phyloP scores from a whole-genome alignment of 2,113 vertebrate genomes.

The Dasyornis broadbenti region DNA sequence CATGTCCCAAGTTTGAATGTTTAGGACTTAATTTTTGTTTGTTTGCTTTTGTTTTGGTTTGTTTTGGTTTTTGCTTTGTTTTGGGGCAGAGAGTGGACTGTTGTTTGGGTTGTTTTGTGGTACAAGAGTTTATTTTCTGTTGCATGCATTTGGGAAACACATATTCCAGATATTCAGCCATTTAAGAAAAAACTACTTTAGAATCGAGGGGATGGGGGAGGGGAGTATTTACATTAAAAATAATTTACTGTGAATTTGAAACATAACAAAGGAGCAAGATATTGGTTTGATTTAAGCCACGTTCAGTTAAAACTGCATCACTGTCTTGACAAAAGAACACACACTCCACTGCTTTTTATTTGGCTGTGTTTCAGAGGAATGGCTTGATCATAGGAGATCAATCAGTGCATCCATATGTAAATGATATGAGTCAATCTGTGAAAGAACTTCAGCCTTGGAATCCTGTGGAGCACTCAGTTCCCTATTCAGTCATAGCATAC shows the following conservation, averaged over 20 bases:
- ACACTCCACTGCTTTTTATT: not conserved
- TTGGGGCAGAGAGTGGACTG: not conserved
- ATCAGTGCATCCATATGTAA: not conserved
- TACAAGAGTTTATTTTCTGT: not conserved
- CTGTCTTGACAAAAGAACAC: not conserved
- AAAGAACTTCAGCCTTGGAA: not conserved
- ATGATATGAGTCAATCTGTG: not conserved
- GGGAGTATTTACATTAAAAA: not conserved
- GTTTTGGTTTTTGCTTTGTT: not conserved
- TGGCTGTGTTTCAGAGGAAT: not conserved
- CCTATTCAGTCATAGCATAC: not conserved
- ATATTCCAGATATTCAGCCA: not conserved
- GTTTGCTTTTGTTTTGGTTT: not conserved
- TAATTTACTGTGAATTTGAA: not conserved
- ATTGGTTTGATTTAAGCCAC: not conserved
- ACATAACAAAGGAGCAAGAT: not conserved
- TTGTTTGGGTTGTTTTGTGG: not conserved
- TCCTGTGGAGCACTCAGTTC: not conserved
- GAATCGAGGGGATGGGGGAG: fast-evolving
- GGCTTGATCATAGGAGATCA: not conserved
- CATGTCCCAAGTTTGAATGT: not conserved
- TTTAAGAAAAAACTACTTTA: not conserved
- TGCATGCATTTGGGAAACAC: not conserved
- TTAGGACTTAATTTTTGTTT: not conserved
- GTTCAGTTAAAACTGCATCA: not conserved